Evolutionary conservation across 2,113 vertebrate species (phyloP).

Genomic region (Illadopsis cleaveri): DNA sequence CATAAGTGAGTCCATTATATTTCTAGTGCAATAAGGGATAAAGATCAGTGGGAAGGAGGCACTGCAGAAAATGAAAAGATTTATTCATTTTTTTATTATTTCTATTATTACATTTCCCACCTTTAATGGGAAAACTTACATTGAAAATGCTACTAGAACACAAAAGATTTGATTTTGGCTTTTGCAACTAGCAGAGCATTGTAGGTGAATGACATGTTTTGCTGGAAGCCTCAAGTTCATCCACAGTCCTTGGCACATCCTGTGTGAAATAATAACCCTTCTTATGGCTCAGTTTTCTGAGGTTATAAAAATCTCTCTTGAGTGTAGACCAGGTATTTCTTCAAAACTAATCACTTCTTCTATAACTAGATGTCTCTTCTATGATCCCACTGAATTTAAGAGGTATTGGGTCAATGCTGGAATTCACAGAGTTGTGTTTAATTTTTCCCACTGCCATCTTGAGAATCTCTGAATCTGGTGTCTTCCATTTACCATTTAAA

Average conservation of each 20-base stretch:
- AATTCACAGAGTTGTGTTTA: neutral
- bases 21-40: neutral
- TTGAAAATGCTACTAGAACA: neutral
- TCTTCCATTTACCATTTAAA: neutral
- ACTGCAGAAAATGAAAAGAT: neutral
- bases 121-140: neutral
- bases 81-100: neutral
- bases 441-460: neutral
- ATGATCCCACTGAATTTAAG: neutral
- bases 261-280: neutral
- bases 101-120: neutral
- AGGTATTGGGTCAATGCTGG: neutral
- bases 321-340: neutral
- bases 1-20: neutral
- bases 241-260: fast-evolving
- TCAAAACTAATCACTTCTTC: neutral
- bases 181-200: neutral
- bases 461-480: neutral
- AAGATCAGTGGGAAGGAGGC: neutral
- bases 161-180: neutral
- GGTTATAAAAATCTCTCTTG: neutral
- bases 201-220: neutral
- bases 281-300: neutral
- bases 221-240: neutral
- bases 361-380: neutral